phyloP scores from a whole-genome alignment of 2,797 vertebrate genomes.

The Otus scops region DNA sequence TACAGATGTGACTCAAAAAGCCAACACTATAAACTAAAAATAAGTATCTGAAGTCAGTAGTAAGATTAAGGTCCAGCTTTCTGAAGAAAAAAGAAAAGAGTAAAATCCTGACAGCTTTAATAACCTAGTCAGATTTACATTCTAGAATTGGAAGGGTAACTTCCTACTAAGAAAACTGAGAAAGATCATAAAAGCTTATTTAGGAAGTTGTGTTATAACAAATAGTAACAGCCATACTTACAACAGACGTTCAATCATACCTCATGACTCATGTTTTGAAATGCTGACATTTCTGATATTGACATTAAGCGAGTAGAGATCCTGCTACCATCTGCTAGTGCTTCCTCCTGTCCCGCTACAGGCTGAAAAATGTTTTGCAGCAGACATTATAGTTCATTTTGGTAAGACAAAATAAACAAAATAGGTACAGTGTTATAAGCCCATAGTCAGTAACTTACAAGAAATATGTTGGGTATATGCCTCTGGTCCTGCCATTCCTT shows the following conservation, averaged over 20 bases:
- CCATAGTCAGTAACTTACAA: constrained; percentile 40
- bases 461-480: not conserved
- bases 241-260: constrained; percentile 38
- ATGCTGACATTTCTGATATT: constrained; percentile 55
- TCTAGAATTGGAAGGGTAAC: not conserved
- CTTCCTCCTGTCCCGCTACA: constrained; percentile 45
- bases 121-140: not conserved
- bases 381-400: not conserved
- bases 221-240: not conserved
- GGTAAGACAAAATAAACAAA: not conserved
- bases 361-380: constrained; percentile 60
- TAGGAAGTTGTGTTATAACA: not conserved
- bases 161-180: not conserved
- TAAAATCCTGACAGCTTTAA: not conserved
- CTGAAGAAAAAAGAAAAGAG: not conserved
- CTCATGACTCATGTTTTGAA: constrained; percentile 69
- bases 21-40: not conserved
- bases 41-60: not conserved
- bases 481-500: constrained; percentile 45
- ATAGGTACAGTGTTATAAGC: not conserved
- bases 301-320: constrained; percentile 53
- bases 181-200: not conserved
- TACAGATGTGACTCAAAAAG: not conserved
- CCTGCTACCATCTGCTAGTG: not conserved
- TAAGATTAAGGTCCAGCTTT: not conserved